Evolutionary conservation across 35 echinoderm and acorn worm genomes (phyloP).

Genomic region (Ophioderma brevispina): DNA sequence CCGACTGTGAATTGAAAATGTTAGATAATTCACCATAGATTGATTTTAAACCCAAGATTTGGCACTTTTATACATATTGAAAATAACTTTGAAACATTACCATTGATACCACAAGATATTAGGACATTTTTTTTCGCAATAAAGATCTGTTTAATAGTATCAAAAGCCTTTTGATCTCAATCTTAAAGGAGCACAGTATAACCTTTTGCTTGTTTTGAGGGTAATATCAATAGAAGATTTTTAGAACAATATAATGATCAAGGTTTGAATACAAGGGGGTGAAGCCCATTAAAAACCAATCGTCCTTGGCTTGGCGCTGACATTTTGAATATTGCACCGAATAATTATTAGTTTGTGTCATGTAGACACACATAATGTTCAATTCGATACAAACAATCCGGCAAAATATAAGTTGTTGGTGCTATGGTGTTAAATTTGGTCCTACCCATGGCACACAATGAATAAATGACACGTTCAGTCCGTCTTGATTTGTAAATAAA

Average conservation of each 20-base stretch:
- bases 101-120: slow-evolving; percentile 33
- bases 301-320: no score
- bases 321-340: no score
- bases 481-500: no score
- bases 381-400: no score
- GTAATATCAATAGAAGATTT: slow-evolving; percentile 46
- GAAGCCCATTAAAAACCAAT: no score
- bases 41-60: slow-evolving; percentile 6
- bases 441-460: no score
- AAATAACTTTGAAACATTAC: slow-evolving; percentile 48
- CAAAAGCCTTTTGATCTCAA: slow-evolving; percentile 50
- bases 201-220: slow-evolving; percentile 29
- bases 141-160: slow-evolving; percentile 35
- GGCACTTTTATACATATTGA: slow-evolving; percentile 35
- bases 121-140: slow-evolving; percentile 59
- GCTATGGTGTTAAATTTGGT: no score
- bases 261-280: slow-evolving; percentile 24
- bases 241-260: slow-evolving; percentile 47
- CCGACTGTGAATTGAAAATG: slow-evolving; percentile 15
- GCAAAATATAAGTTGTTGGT: no score
- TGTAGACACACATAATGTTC: no score
- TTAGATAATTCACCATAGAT: not conserved
- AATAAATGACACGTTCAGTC: no score
- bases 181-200: slow-evolving; percentile 50
- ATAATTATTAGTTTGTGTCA: no score